Evolutionary conservation across 2,797 vertebrate genomes (phyloP).

Genomic region (Sarcophilus harrisii): DNA sequence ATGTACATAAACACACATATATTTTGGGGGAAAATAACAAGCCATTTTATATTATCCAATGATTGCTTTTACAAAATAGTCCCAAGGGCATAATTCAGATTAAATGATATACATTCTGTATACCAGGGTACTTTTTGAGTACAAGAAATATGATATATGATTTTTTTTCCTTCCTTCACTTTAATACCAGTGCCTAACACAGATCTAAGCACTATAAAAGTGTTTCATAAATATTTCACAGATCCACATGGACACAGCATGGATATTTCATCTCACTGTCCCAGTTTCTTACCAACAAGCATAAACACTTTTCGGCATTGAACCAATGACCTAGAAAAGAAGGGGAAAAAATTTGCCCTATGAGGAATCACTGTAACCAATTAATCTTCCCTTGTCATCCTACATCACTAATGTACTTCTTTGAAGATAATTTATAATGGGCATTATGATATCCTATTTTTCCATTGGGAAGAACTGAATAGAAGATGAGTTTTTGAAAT

Average conservation of each 20-base stretch:
- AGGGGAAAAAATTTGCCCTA: background rate
- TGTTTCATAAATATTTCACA: background rate
- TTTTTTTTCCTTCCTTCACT: background rate
- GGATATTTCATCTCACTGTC: background rate
- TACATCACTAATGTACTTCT: background rate
- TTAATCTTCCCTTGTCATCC: background rate
- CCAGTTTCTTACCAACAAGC: background rate
- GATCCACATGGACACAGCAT: background rate
- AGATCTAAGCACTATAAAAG: background rate
- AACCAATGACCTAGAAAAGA: constrained; percentile 1
- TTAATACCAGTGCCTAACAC: background rate
- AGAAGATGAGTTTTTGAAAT: background rate
- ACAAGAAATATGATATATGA: background rate
- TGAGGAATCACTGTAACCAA: background rate
- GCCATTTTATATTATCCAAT: background rate
- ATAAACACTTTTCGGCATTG: background rate
- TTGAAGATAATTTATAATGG: background rate
- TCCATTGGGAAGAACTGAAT: background rate
- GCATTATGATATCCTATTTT: background rate
- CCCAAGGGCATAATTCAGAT: background rate
- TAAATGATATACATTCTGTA: background rate
- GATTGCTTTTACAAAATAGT: background rate
- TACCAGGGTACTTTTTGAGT: background rate
- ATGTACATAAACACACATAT: background rate
- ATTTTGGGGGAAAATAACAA: background rate